Percentiles rank a stretch among this genome's conserved stretches.
phyloP scores from a whole-genome alignment of 2,797 vertebrate genomes.

The Loriculus beryllinus region DNA sequence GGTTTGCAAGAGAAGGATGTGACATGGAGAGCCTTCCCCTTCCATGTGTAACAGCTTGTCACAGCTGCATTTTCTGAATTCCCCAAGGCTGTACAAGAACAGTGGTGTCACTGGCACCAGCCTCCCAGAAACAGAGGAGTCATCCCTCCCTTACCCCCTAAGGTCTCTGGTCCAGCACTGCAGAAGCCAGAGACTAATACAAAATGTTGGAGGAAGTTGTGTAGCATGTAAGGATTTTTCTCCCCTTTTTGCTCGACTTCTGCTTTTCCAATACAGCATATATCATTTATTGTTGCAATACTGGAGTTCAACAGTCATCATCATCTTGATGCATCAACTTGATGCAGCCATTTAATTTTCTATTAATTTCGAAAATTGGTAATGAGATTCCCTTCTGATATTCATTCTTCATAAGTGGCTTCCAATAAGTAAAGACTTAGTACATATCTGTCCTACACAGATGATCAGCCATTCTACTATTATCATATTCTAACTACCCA shows the following conservation, averaged over 20 bases:
- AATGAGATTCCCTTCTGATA: not conserved
- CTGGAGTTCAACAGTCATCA: not conserved
- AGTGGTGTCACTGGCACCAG: not conserved
- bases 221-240: rapidly evolving
- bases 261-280: not conserved
- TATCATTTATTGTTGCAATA: not conserved
- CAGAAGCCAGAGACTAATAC: not conserved
- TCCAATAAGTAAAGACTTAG: not conserved
- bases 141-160: not conserved
- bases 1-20: not conserved
- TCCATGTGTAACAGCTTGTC: not conserved
- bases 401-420: not conserved
- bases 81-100: not conserved
- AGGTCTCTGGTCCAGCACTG: not conserved
- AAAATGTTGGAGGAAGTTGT: not conserved
- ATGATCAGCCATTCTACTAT: not conserved
- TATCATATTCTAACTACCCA: not conserved
- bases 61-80: not conserved
- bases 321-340: too few species aligned
- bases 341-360: not conserved
- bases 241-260: not conserved
- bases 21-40: not conserved
- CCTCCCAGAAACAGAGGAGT: not conserved
- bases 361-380: not conserved
- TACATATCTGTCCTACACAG: not conserved